Evolutionary conservation across 1,140 invertebrate species (phyloP), one percentile per base, ranked within the genome.

Genomic region (Sinonovacula constricta): DNA sequence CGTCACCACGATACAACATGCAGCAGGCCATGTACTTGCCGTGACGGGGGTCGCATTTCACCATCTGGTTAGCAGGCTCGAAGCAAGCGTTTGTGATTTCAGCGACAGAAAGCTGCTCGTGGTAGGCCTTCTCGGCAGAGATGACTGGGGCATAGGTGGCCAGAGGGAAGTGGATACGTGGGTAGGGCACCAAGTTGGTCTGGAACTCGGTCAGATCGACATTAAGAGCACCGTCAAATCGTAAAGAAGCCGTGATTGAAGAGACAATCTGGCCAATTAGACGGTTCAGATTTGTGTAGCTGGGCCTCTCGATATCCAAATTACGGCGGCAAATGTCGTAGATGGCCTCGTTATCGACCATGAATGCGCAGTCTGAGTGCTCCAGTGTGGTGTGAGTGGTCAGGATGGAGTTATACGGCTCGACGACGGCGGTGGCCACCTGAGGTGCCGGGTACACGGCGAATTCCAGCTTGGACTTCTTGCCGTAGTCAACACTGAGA

Each of bases 1-100:
- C 88, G 72, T 89, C 88, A 36, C 88, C 88, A 68, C 88, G 59
- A 78, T 87, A 89, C 53, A 89, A 70, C 79, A 89, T 79, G 71
- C 88, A 89, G 57, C 87, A 84, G 14, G 95, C 95, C 95, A 97
- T 96, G 65, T 79, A 86, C 88, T 97, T 96, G 77, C 95, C 95
- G 90, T 95, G 94, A 84, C 95, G 93, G 4, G 95, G 95, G 90
- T 97, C 95, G 88, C 96, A 97, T 91, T 96, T 96, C 22, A 97
- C 95, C 96, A 97, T 96, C 93, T 97, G 96, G 92, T 96, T 97
- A 84, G 94, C 94, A 45, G 95, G 95, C 90, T 97, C 95, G 91
- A 97, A 97, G 91, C 95, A 96, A n/a, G 95, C 85, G 89, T 95
- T 96, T 86, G 96, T 97, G 74, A 87, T 84, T 57, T 87, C 83